phyloP scores from a whole-genome alignment of 2,888 invertebrate species.

The Patella pellucida region DNA sequence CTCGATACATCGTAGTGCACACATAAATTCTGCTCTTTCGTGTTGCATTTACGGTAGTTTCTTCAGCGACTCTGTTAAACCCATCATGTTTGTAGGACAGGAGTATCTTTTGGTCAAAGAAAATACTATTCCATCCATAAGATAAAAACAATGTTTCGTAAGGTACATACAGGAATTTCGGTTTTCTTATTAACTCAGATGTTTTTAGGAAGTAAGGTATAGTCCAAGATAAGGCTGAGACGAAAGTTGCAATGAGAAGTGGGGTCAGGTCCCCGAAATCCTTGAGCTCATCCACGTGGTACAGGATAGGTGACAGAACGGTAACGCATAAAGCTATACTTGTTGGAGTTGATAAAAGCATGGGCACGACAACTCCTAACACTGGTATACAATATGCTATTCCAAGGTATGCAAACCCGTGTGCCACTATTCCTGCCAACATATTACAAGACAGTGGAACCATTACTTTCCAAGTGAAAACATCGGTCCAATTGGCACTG shows the following conservation, averaged over 20 bases:
- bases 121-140: slow-evolving; percentile 39
- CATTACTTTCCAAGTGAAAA: slow-evolving; percentile 24
- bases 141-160: slow-evolving; percentile 39
- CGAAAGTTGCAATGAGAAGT: slow-evolving; percentile 26
- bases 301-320: slow-evolving; percentile 26
- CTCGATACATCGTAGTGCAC: slow-evolving; percentile 46
- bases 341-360: slow-evolving; percentile 43
- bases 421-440: slow-evolving; percentile 34
- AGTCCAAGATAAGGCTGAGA: slow-evolving; percentile 37
- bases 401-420: slow-evolving; percentile 39
- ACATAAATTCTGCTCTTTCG: slow-evolving; percentile 36
- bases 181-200: slow-evolving; percentile 21
- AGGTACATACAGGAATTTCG: slow-evolving; percentile 32
- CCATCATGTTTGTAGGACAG: slow-evolving; percentile 40
- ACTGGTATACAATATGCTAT: slow-evolving; percentile 42
- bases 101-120: slow-evolving; percentile 40
- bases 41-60: background rate
- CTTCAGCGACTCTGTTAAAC: slow-evolving; percentile 23
- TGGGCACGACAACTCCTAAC: slow-evolving; percentile 41
- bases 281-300: slow-evolving; percentile 33
- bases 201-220: slow-evolving; percentile 34
- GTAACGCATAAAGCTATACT: slow-evolving; percentile 34
- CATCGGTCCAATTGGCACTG: slow-evolving; percentile 28
- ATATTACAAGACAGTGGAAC: slow-evolving; percentile 41
- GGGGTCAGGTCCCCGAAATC: slow-evolving; percentile 39